Evolutionary conservation across 2,797 vertebrate genomes (phyloP).

Genomic region (Sebastes itinus): DNA sequence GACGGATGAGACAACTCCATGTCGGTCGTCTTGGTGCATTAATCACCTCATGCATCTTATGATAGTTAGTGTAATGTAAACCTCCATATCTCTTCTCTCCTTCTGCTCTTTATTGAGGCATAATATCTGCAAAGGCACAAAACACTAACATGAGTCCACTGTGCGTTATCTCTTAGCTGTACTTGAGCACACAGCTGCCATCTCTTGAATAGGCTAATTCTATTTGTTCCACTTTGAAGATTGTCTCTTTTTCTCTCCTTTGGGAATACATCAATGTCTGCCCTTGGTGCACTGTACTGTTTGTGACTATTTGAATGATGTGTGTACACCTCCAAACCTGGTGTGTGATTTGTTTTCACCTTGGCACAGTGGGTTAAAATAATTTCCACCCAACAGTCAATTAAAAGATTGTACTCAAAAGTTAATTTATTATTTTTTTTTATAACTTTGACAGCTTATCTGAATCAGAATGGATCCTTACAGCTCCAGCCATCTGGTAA

Average conservation of each 20-base stretch:
- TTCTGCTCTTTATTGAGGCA: slow-evolving; percentile 12
- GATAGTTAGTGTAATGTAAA: slow-evolving; percentile 29
- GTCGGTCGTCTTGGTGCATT: slow-evolving; percentile 36
- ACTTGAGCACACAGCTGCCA: slow-evolving; percentile 37
- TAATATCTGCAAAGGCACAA: slow-evolving; percentile 27
- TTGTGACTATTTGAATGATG: slow-evolving; percentile 28
- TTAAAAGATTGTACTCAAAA: neutral
- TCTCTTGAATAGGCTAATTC: slow-evolving; percentile 65
- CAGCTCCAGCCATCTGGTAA: neutral
- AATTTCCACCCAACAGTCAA: neutral
- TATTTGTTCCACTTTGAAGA: slow-evolving; percentile 69
- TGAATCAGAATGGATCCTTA: neutral
- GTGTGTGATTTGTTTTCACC: neutral
- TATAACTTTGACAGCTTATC: neutral
- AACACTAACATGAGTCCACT: slow-evolving; percentile 31
- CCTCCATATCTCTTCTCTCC: neutral
- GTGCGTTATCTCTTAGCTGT: slow-evolving; percentile 43
- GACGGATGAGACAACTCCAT: slow-evolving; percentile 46
- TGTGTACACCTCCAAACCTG: slow-evolving; percentile 12
- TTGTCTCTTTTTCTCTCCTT: slow-evolving; percentile 29
- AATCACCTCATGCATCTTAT: slow-evolving; percentile 40
- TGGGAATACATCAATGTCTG: slow-evolving; percentile 46
- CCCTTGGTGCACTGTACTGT: slow-evolving; percentile 32
- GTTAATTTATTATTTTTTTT: neutral
- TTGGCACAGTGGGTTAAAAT: neutral